Conservation (phyloP, 2,888 invertebrate species). For the Rotaria macrura region DNA sequence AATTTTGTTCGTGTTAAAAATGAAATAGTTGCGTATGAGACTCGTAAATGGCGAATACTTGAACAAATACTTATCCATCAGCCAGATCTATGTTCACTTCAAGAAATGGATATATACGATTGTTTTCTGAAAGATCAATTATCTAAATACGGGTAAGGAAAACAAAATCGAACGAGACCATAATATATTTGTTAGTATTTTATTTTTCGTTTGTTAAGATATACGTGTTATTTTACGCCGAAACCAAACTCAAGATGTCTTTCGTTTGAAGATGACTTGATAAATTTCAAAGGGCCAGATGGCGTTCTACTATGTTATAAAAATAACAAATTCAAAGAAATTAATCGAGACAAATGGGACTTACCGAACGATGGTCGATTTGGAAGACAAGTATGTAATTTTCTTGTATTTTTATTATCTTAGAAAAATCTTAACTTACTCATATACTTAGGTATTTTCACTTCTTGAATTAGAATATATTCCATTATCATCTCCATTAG, state of each 20-base stretch:
- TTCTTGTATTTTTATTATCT: neutral
- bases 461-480: neutral
- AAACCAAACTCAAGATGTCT: neutral
- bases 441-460: neutral
- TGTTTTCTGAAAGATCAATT: neutral
- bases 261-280: neutral
- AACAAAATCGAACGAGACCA: neutral
- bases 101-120: conserved; percentile 2
- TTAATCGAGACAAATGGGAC: neutral
- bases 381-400: neutral
- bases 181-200: neutral
- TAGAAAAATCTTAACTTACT: neutral
- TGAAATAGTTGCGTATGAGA: neutral
- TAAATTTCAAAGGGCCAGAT: neutral
- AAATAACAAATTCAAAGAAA: neutral
- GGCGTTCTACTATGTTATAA: neutral
- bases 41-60: neutral
- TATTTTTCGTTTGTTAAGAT: neutral
- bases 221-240: neutral
- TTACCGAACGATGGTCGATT: neutral
- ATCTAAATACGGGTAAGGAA: neutral
- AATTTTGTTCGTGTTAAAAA: neutral
- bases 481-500: neutral
- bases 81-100: neutral
- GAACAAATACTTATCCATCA: conserved; percentile 11